A percentile compares a stretch with the other conserved stretches of the same genome.
Conservation (phyloP, 1,140 invertebrate species). For the Hyphantria cunea region DNA sequence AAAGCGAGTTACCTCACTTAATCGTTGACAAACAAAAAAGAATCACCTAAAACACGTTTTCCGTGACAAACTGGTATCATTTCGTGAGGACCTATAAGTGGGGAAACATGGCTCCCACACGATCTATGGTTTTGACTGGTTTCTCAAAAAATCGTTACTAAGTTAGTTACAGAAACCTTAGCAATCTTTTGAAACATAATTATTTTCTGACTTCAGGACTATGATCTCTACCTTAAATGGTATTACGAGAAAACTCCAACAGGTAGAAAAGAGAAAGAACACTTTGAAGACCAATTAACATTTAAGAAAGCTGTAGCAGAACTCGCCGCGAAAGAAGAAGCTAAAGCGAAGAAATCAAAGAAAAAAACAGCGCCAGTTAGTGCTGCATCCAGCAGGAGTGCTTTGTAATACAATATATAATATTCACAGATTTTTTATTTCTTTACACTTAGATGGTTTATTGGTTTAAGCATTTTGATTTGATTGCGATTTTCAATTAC, state of each 20-base stretch:
- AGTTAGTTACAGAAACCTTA: no score
- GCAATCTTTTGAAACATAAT: background rate
- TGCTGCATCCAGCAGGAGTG: background rate
- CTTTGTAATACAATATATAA: background rate
- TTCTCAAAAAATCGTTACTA: no score
- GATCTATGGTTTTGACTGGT: no score
- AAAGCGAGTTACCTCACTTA: no score
- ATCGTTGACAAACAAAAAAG: no score
- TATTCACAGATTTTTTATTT: background rate
- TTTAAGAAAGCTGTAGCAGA: conserved; percentile 40
- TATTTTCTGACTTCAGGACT: conserved; percentile 44
- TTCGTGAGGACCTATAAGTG: no score
- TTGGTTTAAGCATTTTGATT: no score
- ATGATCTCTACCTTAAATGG: conserved; percentile 58
- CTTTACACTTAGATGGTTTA: no score
- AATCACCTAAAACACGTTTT: no score
- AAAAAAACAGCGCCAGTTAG: conserved; percentile 3
- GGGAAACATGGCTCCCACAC: no score
- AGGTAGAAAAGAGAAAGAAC: conserved; percentile 54
- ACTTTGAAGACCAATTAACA: conserved; percentile 46
- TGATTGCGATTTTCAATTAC: no score
- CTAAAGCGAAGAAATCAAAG: conserved; percentile 40
- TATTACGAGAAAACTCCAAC: conserved; percentile 50
- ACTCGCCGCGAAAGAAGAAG: conserved; percentile 27
- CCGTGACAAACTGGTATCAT: no score